Evolutionary conservation across 2,797 vertebrate species (phyloP), one percentile per base, ranked within the genome.

Genomic region (Tapirus indicus): DNA sequence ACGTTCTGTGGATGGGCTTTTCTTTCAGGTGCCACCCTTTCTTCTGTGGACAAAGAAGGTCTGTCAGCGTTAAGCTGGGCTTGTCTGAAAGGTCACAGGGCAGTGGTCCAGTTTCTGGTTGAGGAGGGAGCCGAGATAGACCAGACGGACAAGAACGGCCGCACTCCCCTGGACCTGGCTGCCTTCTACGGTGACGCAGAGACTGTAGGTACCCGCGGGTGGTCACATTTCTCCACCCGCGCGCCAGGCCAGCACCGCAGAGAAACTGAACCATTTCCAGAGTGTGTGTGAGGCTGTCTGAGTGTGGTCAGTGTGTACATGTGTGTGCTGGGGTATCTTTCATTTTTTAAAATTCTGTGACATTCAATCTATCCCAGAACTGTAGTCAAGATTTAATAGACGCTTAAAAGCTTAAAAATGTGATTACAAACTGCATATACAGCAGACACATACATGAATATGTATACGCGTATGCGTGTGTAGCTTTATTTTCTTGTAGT

Each of bases 181-280:
- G 99, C 99, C 49, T 99, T 99, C 98, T 99, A 99, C 3, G 99
- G 99, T 13, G 99, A 99, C 8, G 99, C 99, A 0, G 99, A 99
- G 89, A 99, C 99, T 35, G 99, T 99, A 98, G 99, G 99, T 99
- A 75, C 49, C 49, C 49, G 6, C 18, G 12, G 21, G 74, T 25
- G 83, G 62, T 0, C 54, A 20, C 12, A 17, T 44, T 16, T 23
- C 47, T 11, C n/a, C 41, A 0, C 47, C n/a, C 10, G 17, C 1
- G 1, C 3, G 0, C 18, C 6, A n/a, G 38, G 11, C 17, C 2
- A 1, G 4, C 6, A 29, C 69, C 4, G 0, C 41, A 8, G 17
- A 6, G 56, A 49, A 92, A 41, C 41, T 44, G 6, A 44, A 54
- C 18, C 20, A 2, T 0, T 64, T 5, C 44, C 47, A 14, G 17